These are phyloP conservation scores for Chascanopsetta lugubris DNA, from an alignment of 2,113 vertebrate genomes.

Conservation along the genomic window DNA sequence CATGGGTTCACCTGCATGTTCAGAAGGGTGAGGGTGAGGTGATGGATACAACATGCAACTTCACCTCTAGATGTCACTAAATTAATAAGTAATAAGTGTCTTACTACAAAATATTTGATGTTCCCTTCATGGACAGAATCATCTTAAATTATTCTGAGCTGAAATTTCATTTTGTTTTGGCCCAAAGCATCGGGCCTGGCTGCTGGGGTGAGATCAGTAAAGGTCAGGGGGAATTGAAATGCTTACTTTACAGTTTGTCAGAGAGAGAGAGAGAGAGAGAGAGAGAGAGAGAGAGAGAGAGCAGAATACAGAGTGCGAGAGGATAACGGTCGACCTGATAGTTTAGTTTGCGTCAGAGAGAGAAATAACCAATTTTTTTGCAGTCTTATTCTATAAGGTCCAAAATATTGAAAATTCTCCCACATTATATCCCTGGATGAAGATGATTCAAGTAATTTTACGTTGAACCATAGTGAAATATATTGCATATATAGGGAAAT, in stretches of 20 bases:
- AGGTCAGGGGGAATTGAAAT: slow-evolving; percentile 60
- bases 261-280: slow-evolving; percentile 39
- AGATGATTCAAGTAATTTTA: too few relatives aligned
- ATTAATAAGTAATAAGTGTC: too few relatives aligned
- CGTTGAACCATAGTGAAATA: too few relatives aligned
- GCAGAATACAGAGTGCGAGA: too few relatives aligned
- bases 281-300: slow-evolving; percentile 38
- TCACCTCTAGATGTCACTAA: too few relatives aligned
- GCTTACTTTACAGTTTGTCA: slow-evolving; percentile 71
- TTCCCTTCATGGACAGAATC: slow-evolving; percentile 39
- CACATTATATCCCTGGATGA: slow-evolving; percentile 38
- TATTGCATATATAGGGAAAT: too few relatives aligned
- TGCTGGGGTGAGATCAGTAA: slow-evolving; percentile 68
- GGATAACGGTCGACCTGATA: slow-evolving; percentile 67
- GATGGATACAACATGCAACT: too few relatives aligned
- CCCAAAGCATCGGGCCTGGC: slow-evolving; percentile 64
- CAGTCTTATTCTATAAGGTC: slow-evolving; percentile 24
- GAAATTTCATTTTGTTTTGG: slow-evolving; percentile 77
- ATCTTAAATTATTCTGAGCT: slow-evolving; percentile 69
- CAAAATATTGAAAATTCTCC: slow-evolving; percentile 26
- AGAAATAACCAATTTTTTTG: slow-evolving; percentile 41
- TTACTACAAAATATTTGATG: slow-evolving; percentile 43
- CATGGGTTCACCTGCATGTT: too few relatives aligned
- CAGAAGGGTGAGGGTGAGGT: too few relatives aligned
- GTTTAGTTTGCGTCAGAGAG: slow-evolving; percentile 52